Evolutionary conservation across 1,140 invertebrate species (phyloP).

Genomic region (Leptopilina clavipes): DNA sequence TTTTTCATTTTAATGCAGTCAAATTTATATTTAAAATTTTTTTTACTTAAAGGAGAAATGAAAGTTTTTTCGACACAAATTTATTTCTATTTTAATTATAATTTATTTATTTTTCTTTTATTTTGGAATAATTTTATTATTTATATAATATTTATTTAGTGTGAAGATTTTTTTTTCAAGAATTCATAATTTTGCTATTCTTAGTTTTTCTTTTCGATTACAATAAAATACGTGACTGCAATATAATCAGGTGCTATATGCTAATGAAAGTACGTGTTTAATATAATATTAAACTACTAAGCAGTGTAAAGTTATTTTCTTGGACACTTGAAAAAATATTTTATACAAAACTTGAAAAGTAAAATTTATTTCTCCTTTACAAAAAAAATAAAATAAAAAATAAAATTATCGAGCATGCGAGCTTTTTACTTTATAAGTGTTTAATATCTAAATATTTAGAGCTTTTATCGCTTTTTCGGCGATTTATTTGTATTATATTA

Average conservation of each 20-base stretch:
- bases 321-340: neutral
- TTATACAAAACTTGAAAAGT: no score
- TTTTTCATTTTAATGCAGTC: neutral
- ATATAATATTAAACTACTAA: no score
- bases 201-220: no score
- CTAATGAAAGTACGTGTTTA: conserved; percentile 8
- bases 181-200: no score
- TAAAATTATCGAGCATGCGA: neutral
- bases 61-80: neutral
- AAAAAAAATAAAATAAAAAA: neutral
- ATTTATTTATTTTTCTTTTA: no score
- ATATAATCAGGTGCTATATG: neutral
- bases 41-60: neutral
- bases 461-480: neutral
- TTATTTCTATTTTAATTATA: no score
- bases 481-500: neutral
- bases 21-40: neutral
- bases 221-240: no score
- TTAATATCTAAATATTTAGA: neutral
- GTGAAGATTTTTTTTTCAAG: no score
- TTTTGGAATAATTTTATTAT: no score
- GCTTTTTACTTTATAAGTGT: neutral
- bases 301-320: neutral
- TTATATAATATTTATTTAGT: no score
- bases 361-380: neutral